These are phyloP conservation scores for Cebidichthys violaceus DNA, from an alignment of 2,113 vertebrate genomes.

Conservation along the genomic window DNA sequence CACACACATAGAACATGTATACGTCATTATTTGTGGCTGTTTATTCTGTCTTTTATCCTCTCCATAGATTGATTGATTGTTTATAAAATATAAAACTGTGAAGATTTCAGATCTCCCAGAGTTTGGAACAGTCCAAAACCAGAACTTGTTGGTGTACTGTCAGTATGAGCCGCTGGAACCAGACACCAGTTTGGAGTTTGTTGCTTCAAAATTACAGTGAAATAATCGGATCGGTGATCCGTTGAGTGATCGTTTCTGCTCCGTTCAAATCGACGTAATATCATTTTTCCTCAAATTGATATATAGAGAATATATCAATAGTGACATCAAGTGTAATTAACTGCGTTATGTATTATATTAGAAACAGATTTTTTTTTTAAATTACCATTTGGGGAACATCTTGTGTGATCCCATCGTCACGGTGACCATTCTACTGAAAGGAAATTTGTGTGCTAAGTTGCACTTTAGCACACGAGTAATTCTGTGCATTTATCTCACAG, in stretches of 20 bases:
- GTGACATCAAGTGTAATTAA: no score
- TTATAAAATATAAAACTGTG: not conserved
- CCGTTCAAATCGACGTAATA: not conserved
- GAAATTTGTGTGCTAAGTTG: no score
- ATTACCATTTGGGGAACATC: no score
- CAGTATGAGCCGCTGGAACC: not conserved
- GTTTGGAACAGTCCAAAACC: not conserved
- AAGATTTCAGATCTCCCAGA: not conserved
- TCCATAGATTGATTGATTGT: not conserved
- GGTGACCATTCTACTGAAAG: not conserved
- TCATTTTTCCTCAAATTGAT: not conserved
- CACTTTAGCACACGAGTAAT: not conserved
- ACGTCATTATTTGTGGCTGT: not conserved
- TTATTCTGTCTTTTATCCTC: not conserved
- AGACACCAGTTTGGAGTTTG: not conserved
- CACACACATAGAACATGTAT: no score
- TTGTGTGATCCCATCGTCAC: not conserved
- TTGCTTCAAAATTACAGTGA: not conserved
- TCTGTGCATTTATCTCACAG: no score
- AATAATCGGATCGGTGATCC: not conserved
- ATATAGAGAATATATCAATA: not conserved
- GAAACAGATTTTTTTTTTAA: not conserved
- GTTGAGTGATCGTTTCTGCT: not conserved
- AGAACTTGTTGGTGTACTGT: not conserved
- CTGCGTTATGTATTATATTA: not conserved